Evolutionary conservation across 2,113 vertebrate genomes (phyloP).

Genomic region (Myotis davidii): DNA sequence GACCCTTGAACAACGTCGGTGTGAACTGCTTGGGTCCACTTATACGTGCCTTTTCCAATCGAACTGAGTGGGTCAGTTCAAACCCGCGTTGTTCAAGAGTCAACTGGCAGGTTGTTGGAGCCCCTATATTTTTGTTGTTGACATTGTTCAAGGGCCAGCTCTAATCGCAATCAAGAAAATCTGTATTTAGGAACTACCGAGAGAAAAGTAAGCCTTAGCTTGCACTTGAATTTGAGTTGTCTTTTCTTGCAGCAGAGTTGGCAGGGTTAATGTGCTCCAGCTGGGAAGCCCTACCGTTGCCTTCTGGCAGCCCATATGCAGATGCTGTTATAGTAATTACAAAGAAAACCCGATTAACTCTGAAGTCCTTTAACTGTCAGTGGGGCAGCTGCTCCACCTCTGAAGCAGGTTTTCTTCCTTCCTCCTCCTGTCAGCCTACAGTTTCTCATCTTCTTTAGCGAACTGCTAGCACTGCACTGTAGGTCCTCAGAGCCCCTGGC

Average conservation of each 20-base stretch:
- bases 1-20: neutral
- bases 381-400: slow-evolving; percentile 48
- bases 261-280: slow-evolving; percentile 46
- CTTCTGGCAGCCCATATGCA: slow-evolving; percentile 74
- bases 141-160: neutral
- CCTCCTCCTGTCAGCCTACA: neutral
- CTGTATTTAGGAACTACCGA: slow-evolving; percentile 46
- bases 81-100: neutral
- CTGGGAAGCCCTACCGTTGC: slow-evolving; percentile 56
- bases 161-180: neutral
- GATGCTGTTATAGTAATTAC: slow-evolving; percentile 75
- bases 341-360: slow-evolving; percentile 63
- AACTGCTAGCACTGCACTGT: neutral
- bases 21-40: neutral
- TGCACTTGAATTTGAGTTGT: neutral
- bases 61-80: neutral
- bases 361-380: slow-evolving; percentile 65
- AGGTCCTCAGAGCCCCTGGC: neutral
- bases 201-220: neutral
- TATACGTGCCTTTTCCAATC: neutral
- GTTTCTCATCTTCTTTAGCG: slow-evolving; percentile 47
- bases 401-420: slow-evolving; percentile 34
- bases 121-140: neutral
- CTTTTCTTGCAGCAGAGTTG: slow-evolving; percentile 40
- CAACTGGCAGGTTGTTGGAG: neutral